These are phyloP conservation scores for Syngnathus floridae DNA, from an alignment of 2,113 vertebrate genomes.

Conservation along the genomic window DNA sequence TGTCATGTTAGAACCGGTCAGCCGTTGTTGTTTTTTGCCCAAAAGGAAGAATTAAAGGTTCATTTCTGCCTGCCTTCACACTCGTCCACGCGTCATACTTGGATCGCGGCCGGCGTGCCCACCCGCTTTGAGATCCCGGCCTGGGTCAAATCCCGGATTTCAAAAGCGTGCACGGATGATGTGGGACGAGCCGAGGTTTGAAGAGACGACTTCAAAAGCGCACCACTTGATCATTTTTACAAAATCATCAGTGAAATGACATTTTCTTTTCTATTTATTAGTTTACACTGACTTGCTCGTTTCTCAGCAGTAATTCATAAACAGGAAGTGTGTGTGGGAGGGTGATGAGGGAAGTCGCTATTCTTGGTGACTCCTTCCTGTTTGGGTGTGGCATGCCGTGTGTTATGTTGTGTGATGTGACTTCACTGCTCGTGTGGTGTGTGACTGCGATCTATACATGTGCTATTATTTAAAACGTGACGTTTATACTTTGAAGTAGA, in stretches of 20 bases:
- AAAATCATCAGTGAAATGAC: too few relatives aligned
- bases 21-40: slow-evolving; percentile 48
- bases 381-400: slow-evolving; percentile 33
- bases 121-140: background rate
- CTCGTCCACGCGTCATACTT: slow-evolving; percentile 7
- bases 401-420: background rate
- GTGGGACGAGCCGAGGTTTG: background rate
- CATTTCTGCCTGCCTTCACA: slow-evolving; percentile 67
- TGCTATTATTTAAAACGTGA: too few relatives aligned
- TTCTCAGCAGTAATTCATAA: background rate
- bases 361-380: slow-evolving; percentile 46
- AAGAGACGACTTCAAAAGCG: background rate
- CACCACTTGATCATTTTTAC: too few relatives aligned
- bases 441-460: too few relatives aligned
- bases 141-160: background rate
- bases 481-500: too few relatives aligned
- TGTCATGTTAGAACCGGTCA: slow-evolving; percentile 19
- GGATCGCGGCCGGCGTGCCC: background rate
- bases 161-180: background rate
- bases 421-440: too few relatives aligned
- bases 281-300: too few relatives aligned
- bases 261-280: too few relatives aligned
- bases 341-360: slow-evolving; percentile 45
- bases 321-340: slow-evolving; percentile 38
- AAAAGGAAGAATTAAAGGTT: slow-evolving; percentile 54